Evolutionary conservation across 2,797 vertebrate genomes (phyloP), one percentile per base, ranked within the genome.

Genomic region (Zenarchopterus dispar): DNA sequence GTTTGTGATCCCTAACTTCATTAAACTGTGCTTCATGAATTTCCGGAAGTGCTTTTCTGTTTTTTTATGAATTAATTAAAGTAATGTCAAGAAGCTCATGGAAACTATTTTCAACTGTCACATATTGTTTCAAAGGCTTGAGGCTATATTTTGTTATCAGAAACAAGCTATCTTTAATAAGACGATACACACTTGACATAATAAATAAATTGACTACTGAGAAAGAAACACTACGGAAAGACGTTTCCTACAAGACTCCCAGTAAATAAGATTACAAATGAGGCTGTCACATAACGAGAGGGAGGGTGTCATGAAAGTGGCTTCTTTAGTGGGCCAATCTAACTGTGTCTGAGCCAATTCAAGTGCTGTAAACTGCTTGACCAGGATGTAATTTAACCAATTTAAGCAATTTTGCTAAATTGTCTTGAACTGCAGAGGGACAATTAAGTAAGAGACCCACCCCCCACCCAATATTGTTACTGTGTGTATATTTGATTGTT

Each of bases 381-480:
- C 56, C 70, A 67, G 61, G 69, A 78, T 82, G 52, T 42, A 28
- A 56, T 65, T 56, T 22, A 48, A 49, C 18, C 45, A 49, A 6
- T 28, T 15, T 61, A n/a, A 42, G 11, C 2, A 42, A 84, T 88
- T 88, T 84, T 68, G 36, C 87, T 87, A 81, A 81, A 88, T 81
- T 75, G 73, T 61, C 59, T 60, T 62, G 56, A 83, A 87, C 63
- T 73, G 80, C 54, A 78, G 68, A 77, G 77, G 79, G 80, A 85
- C 81, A 89, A 90, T 88, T 90, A 81, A 76, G 78, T 62, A 51
- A 67, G 70, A 66, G 52, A 81, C 66, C 74, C 57, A 56, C 60
- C 61, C 7, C 8, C 15, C 70, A 52, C 28, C 70, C 56, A 39
- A 67, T 81, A 84, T 80, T 82, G 80, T 84, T 70, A 72, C 62